Evolutionary conservation across 1,140 invertebrate species (phyloP).

Genomic region (Brachionus rubens): DNA sequence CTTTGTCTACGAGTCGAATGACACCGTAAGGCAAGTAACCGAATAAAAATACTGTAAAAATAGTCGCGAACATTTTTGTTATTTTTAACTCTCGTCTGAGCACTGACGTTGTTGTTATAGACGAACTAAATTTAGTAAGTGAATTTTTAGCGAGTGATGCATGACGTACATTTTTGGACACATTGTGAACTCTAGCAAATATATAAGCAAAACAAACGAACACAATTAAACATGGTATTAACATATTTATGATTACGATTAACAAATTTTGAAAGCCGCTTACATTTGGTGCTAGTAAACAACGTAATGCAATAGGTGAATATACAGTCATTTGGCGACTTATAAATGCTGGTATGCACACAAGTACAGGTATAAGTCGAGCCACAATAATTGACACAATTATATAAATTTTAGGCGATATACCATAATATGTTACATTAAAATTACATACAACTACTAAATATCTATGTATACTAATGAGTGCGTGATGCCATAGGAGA

Average conservation of each 20-base stretch:
- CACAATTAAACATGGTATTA: slow-evolving; percentile 57
- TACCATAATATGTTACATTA: slow-evolving; percentile 54
- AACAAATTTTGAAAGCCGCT: slow-evolving; percentile 54
- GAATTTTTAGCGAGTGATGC: too few species aligned
- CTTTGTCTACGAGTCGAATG: slow-evolving; percentile 53
- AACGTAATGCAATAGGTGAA: slow-evolving; percentile 56
- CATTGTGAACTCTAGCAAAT: slow-evolving; percentile 56
- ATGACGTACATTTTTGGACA: slow-evolving; percentile 46
- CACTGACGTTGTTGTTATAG: background rate
- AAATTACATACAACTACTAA: slow-evolving; percentile 58
- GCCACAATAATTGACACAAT: slow-evolving; percentile 55
- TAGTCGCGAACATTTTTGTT: slow-evolving; percentile 60
- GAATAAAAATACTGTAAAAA: slow-evolving; percentile 57
- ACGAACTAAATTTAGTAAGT: background rate
- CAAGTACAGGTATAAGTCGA: slow-evolving; percentile 54
- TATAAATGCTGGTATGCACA: slow-evolving; percentile 55
- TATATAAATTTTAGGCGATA: slow-evolving; percentile 56
- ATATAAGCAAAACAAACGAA: slow-evolving; percentile 58
- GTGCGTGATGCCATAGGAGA: slow-evolving; percentile 58
- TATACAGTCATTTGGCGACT: slow-evolving; percentile 55
- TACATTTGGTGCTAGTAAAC: slow-evolving; percentile 54
- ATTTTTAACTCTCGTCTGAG: slow-evolving; percentile 56
- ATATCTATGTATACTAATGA: slow-evolving; percentile 59
- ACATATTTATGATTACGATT: slow-evolving; percentile 56
- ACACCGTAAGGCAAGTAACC: slow-evolving; percentile 59